A percentile compares a stretch with the other conserved stretches of the same genome.
Conservation (phyloP, 2,888 invertebrate species). For the Acrobasis suavella region DNA sequence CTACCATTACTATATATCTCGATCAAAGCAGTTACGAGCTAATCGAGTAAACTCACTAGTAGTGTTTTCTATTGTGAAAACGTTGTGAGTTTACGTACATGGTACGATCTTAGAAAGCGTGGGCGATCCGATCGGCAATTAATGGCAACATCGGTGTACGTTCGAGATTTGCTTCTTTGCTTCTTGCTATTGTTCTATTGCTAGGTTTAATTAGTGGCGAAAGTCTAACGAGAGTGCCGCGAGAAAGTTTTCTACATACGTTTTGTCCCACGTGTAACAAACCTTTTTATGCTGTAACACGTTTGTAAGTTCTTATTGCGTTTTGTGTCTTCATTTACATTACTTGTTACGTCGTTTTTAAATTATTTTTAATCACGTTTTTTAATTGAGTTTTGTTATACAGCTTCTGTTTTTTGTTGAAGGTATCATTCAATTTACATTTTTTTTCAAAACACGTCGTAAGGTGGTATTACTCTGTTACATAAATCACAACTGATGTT, state of each 20-base stretch:
- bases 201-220: constrained; percentile 77
- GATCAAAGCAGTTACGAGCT: constrained; percentile 22
- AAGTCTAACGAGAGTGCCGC: constrained; percentile 74
- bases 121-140: constrained; percentile 75
- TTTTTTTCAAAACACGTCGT: too few relatives aligned
- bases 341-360: constrained; percentile 4
- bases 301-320: constrained; percentile 48
- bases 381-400: background rate
- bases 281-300: constrained; percentile 52
- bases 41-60: constrained; percentile 22
- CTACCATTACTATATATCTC: constrained; percentile 40
- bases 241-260: constrained; percentile 67
- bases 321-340: constrained; percentile 37
- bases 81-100: constrained; percentile 53
- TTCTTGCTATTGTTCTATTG: constrained; percentile 74
- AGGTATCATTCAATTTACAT: constrained; percentile 1
- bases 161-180: constrained; percentile 71
- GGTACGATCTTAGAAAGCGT: constrained; percentile 70
- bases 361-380: background rate
- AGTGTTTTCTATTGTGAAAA: constrained; percentile 52
- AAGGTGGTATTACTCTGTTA: too few relatives aligned
- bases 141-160: constrained; percentile 66
- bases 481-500: too few relatives aligned
- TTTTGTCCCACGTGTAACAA: constrained; percentile 56
- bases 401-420: constrained; percentile 24